These are phyloP conservation scores for Microcebus lehilahytsara DNA, from an alignment of 2,113 vertebrate genomes.

Conservation along the genomic window DNA sequence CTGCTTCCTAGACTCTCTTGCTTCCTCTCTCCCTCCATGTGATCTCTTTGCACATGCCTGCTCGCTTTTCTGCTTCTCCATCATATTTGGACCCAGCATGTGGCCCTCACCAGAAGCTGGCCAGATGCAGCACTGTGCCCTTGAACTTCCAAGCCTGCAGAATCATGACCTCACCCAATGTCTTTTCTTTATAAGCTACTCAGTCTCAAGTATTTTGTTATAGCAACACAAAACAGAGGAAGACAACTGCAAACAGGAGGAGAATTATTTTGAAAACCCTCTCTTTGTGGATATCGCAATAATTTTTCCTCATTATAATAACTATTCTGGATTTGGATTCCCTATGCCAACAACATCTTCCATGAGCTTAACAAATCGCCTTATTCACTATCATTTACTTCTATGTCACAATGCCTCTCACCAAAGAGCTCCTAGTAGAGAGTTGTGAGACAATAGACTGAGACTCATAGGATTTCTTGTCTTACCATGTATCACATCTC, in stretches of 20 bases:
- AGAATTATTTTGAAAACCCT: background rate
- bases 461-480: background rate
- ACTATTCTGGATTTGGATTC: background rate
- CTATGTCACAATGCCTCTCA: background rate
- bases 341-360: background rate
- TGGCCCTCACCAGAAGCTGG: background rate
- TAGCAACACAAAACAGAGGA: background rate
- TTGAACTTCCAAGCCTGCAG: background rate
- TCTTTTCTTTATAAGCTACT: background rate
- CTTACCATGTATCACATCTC: background rate
- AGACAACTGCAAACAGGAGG: background rate
- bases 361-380: background rate
- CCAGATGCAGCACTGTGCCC: background rate
- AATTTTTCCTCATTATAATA: background rate
- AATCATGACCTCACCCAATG: background rate
- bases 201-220: background rate
- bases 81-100: background rate
- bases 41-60: background rate
- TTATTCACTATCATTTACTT: background rate
- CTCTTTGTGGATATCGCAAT: background rate
- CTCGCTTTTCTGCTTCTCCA: background rate
- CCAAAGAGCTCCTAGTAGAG: background rate
- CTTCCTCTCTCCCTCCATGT: background rate
- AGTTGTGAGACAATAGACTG: background rate
- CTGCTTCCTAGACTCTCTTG: background rate